Percentiles rank a stretch among this genome's conserved stretches.
phyloP scores from a whole-genome alignment of 2,888 invertebrate genomes.

The Lithophane semibrunnea region DNA sequence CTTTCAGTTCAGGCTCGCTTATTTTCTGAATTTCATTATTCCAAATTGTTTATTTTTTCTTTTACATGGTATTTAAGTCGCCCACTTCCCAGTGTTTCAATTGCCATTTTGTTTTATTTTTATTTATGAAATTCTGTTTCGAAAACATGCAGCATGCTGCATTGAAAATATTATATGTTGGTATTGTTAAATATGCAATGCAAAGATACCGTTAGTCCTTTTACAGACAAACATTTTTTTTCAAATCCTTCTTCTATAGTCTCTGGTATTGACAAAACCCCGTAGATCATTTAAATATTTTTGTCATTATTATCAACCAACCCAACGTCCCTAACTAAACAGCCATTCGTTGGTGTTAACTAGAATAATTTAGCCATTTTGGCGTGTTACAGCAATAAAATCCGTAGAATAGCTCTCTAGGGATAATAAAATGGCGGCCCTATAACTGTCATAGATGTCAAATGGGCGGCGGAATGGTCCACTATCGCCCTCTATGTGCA shows the following conservation, averaged over 20 bases:
- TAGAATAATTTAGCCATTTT: slow-evolving; percentile 72
- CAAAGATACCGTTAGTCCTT: too few relatives aligned
- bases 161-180: background rate
- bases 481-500: slow-evolving; percentile 62
- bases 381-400: slow-evolving; percentile 71
- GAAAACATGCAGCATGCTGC: background rate
- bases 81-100: slow-evolving; percentile 15
- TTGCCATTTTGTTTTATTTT: background rate
- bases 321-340: slow-evolving; percentile 30
- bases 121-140: background rate
- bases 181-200: background rate
- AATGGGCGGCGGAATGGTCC: slow-evolving; percentile 67
- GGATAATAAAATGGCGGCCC: slow-evolving; percentile 67
- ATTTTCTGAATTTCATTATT: slow-evolving; percentile 42
- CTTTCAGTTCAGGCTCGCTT: slow-evolving; percentile 34
- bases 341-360: slow-evolving; percentile 64
- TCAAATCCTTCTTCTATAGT: background rate
- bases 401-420: slow-evolving; percentile 61
- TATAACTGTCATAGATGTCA: slow-evolving; percentile 65
- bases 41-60: slow-evolving; percentile 18
- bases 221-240: too few relatives aligned
- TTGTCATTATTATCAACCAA: slow-evolving; percentile 28
- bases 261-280: background rate
- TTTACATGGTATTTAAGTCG: slow-evolving; percentile 19
- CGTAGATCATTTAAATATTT: slow-evolving; percentile 44